Percentiles rank a stretch among this genome's conserved stretches.
phyloP scores from a whole-genome alignment of 2,888 invertebrate genomes.

The Hermaeophaga mercurialis region DNA sequence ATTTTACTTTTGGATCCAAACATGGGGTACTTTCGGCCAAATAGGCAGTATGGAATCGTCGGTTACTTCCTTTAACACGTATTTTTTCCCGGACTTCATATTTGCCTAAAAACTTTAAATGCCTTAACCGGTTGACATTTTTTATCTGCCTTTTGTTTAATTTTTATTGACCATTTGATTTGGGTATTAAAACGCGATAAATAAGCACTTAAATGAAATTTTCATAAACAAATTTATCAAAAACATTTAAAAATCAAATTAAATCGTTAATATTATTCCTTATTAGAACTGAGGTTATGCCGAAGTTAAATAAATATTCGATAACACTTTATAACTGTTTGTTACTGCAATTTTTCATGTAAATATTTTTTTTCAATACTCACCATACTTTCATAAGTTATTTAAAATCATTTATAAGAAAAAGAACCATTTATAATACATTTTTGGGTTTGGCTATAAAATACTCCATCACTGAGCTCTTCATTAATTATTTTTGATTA shows the following conservation, averaged over 20 bases:
- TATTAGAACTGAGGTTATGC: constrained; percentile 6
- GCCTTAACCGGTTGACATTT: too few relatives aligned
- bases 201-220: not conserved
- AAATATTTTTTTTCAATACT: too few relatives aligned
- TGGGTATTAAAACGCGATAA: not conserved
- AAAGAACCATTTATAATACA: too few relatives aligned
- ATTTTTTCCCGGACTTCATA: too few relatives aligned
- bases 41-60: constrained; percentile 13
- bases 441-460: too few relatives aligned
- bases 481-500: too few relatives aligned
- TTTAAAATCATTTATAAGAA: too few relatives aligned
- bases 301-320: constrained; percentile 16
- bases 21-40: constrained; percentile 17
- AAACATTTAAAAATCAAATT: constrained; percentile 6
- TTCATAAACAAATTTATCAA: constrained; percentile 3
- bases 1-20: constrained; percentile 26
- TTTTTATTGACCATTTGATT: constrained; percentile 5
- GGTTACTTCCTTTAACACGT: not conserved
- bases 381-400: too few relatives aligned
- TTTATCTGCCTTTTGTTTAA: not conserved
- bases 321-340: too few relatives aligned
- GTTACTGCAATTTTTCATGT: too few relatives aligned
- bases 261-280: constrained; percentile 2
- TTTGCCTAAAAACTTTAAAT: too few relatives aligned
- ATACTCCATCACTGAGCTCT: too few relatives aligned